Conservation (phyloP, 2,797 vertebrate species). For the Melanotaenia boesemani region DNA sequence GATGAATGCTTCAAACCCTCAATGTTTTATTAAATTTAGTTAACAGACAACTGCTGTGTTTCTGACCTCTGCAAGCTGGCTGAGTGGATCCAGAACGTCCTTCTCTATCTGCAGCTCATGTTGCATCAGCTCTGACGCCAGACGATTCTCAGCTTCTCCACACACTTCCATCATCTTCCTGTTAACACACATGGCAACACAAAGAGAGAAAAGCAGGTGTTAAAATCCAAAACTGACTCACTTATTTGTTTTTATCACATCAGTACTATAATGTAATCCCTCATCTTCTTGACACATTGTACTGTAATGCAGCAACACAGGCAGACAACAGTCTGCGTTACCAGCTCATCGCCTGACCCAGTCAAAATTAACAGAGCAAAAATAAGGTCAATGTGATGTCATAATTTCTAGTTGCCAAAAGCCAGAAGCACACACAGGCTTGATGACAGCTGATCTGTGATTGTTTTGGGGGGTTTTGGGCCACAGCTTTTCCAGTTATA, state of each 20-base stretch:
- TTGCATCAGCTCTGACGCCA: constrained; percentile 93
- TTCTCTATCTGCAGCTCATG: constrained; percentile 95
- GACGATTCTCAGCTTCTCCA: constrained; percentile 93
- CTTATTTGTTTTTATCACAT: constrained; percentile 16
- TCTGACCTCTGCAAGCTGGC: constrained; percentile 91
- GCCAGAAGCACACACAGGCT: constrained; percentile 8
- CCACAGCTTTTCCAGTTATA: not conserved
- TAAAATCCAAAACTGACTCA: constrained; percentile 2
- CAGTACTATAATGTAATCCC: not conserved
- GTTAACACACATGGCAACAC: constrained; percentile 28
- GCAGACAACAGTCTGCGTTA: constrained; percentile 11
- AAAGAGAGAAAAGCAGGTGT: not conserved
- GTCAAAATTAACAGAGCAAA: constrained; percentile 41
- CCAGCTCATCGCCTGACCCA: constrained; percentile 5
- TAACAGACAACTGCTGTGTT: not conserved
- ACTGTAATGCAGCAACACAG: constrained; percentile 9
- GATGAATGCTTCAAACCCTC: not conserved
- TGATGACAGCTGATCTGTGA: constrained; percentile 8
- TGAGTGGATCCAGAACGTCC: constrained; percentile 93
- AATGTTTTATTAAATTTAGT: constrained; percentile 7
- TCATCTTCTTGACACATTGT: constrained; percentile 9
- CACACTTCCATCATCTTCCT: constrained; percentile 98
- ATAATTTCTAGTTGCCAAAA: constrained; percentile 18
- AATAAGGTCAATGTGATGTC: constrained; percentile 42
- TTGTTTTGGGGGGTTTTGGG: constrained; percentile 4